Evolutionary conservation across 2,797 vertebrate species (phyloP), one percentile per base, ranked within the genome.

Genomic region (Esox lucius): DNA sequence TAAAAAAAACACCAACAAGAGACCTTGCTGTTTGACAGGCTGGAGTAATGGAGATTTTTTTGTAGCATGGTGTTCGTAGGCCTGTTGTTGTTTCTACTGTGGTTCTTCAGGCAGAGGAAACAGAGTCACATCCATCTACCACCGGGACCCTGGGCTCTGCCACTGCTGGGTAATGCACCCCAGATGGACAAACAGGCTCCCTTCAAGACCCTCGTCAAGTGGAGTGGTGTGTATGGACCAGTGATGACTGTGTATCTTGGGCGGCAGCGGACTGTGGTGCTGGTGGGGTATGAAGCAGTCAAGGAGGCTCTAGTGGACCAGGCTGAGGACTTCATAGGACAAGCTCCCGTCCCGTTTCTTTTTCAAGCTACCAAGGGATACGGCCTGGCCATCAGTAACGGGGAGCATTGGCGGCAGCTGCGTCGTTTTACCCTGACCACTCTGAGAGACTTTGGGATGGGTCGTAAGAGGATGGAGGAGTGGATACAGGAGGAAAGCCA

Each of bases 301-400:
- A 95, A 94, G 80, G 93, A 95, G 78, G 94, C 94, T 1, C 86
- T 95, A 16, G 87, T 94, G 82, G 94, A 95, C 78, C 91, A 90
- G 11, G 91, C 74, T 0, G 92, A 95, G 1, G 91, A 94, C 16
- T 95, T 95, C 67, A 79, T 82, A 1, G 91, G 88, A 39, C 87
- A 92, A 0, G 87, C 80, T 0, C 86, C 85, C 0, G 0, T 92
- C 15, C 79, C 91, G 0, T 82, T 92, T 39, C 0, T 86, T 0
- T 0, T 82, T 0, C 91, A 33, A 80, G 42, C 61, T 3, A 79
- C 89, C 35, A 82, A 17, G 0, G 91, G 91, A 3, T 90, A 87
- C 0, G 91, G 93, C 28, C 68, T 94, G 76, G 73, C 0, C 0
- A 81, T 92, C 79, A 92, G 89, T 72, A 56, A 74, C n/a, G n/a